Evolutionary conservation across 2,113 vertebrate genomes (phyloP).

Genomic region (Notarius quadriscutis): DNA sequence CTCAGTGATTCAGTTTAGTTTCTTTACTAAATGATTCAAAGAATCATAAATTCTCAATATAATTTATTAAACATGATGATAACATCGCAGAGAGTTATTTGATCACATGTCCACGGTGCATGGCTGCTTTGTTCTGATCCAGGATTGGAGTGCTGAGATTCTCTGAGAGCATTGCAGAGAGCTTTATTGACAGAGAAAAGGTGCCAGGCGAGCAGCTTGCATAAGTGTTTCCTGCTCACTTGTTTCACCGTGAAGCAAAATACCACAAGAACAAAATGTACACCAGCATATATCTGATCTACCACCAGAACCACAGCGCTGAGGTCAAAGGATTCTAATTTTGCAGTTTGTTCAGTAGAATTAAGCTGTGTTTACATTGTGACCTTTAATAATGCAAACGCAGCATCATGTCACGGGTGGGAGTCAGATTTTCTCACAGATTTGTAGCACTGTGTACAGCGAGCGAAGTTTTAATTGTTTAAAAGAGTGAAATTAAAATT

Average conservation of each 20-base stretch:
- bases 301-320: no score
- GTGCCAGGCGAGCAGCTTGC: neutral
- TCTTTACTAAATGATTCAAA: neutral
- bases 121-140: constrained; percentile 9
- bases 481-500: no score
- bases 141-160: constrained; percentile 11
- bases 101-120: neutral
- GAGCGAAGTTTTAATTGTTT: no score
- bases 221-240: neutral
- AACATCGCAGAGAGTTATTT: neutral
- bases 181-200: constrained; percentile 13
- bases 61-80: neutral
- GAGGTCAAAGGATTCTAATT: no score
- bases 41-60: neutral
- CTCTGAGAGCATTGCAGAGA: neutral
- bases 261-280: neutral
- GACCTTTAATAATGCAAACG: no score
- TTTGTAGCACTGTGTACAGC: no score
- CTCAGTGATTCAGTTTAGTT: neutral
- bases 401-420: no score
- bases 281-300: neutral
- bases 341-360: no score
- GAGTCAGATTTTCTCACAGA: no score
- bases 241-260: neutral
- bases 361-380: no score